A percentile compares a stretch with the other conserved stretches of the same genome.
Conservation (phyloP, 2,797 vertebrate genomes). For the Macropus fuliginosus region DNA sequence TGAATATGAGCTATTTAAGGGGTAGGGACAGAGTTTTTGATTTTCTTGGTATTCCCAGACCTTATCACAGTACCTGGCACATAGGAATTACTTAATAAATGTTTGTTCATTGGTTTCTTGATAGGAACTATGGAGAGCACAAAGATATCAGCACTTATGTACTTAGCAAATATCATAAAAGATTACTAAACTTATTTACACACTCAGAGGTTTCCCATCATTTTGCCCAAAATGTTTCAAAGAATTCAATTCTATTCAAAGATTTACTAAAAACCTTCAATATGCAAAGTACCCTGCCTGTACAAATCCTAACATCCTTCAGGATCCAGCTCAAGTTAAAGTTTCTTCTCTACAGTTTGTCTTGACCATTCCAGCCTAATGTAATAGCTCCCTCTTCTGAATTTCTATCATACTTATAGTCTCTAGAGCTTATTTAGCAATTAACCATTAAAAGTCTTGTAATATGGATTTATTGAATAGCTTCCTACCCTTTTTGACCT, state of each 20-base stretch:
- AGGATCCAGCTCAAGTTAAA: neutral
- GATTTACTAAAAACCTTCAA: neutral
- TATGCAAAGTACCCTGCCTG: neutral
- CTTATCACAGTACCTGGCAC: neutral
- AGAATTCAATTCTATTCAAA: neutral
- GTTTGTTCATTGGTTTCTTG: neutral
- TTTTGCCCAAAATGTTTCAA: neutral
- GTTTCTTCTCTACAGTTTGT: neutral
- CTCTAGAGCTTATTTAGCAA: rapidly evolving
- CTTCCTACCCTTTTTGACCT: neutral
- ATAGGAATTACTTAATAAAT: neutral
- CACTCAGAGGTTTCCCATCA: neutral
- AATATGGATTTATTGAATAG: neutral
- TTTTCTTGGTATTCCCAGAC: neutral
- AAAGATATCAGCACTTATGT: neutral
- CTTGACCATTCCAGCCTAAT: rapidly evolving
- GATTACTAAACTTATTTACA: neutral
- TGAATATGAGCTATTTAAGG: neutral
- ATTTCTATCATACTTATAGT: rapidly evolving
- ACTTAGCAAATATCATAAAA: neutral
- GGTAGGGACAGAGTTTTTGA: too few species aligned
- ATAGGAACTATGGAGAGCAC: neutral
- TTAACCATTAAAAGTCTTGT: neutral
- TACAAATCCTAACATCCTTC: neutral
- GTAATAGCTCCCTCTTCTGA: neutral